Conservation (phyloP, 2,888 invertebrate genomes). For the Macaria liturata region DNA sequence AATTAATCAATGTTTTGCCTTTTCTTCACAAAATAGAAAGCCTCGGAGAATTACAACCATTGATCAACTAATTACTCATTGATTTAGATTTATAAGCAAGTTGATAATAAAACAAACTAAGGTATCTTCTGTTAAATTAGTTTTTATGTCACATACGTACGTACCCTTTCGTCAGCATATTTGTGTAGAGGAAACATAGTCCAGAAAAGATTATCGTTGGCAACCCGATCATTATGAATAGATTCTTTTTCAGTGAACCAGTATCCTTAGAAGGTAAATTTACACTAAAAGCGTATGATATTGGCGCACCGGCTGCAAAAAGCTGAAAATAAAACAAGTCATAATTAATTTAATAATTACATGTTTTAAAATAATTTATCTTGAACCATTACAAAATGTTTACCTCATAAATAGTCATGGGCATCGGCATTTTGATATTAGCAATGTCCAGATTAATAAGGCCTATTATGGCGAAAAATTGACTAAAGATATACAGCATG, state of each 20-base stretch:
- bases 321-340: conserved; percentile 49
- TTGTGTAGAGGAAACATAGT: conserved; percentile 72
- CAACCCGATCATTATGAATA: conserved; percentile 63
- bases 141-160: conserved; percentile 21
- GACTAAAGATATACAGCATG: conserved; percentile 73
- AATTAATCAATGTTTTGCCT: too few species aligned
- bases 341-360: too few species aligned
- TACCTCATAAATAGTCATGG: conserved; percentile 75
- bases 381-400: background rate
- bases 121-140: too few species aligned
- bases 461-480: conserved; percentile 75
- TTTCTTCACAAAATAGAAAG: too few species aligned
- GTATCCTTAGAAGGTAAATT: conserved; percentile 60
- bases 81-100: conserved; percentile 12
- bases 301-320: conserved; percentile 74
- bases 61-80: too few species aligned
- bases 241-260: conserved; percentile 59
- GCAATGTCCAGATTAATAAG: conserved; percentile 74
- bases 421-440: conserved; percentile 72
- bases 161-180: conserved; percentile 72
- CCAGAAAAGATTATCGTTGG: conserved; percentile 64
- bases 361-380: background rate
- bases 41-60: too few species aligned
- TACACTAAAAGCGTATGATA: conserved; percentile 71
- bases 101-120: too few species aligned